Percentiles rank a stretch among this genome's conserved stretches.
Conservation (phyloP, 2,113 vertebrate species). For the Podarcis muralis region DNA sequence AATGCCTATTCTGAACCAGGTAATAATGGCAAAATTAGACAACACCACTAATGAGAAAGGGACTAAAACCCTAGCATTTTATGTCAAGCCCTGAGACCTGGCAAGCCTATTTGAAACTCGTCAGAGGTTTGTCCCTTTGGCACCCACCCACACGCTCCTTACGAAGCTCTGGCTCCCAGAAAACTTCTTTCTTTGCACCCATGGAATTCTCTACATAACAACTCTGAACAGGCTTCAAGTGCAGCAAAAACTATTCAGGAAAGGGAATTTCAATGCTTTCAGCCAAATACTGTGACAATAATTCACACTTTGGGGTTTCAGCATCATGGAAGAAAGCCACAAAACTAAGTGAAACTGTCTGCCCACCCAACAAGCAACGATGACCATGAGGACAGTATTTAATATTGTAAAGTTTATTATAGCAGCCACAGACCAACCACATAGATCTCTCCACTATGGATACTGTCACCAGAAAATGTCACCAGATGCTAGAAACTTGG, state of each 20-base stretch:
- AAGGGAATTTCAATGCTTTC: not conserved
- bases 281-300: not conserved
- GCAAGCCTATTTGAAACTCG: not conserved
- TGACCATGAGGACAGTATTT: constrained; percentile 13
- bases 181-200: not conserved
- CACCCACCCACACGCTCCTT: not conserved
- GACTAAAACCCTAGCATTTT: not conserved
- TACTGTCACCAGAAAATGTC: not conserved
- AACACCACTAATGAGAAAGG: not conserved
- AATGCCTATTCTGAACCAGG: not conserved
- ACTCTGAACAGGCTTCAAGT: not conserved
- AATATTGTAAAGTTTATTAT: constrained; percentile 13
- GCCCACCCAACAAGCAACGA: constrained; percentile 18
- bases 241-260: not conserved
- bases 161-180: not conserved
- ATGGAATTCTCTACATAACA: not conserved
- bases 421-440: constrained; percentile 13
- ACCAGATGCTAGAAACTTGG: constrained; percentile 14
- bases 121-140: not conserved
- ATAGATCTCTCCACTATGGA: not conserved
- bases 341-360: not conserved
- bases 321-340: not conserved
- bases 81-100: too few relatives aligned
- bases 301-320: not conserved
- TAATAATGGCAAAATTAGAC: not conserved